Base-by-base conservation (phyloP, 2,888 invertebrate genomes). In the Antheraea assamensis region DNA sequence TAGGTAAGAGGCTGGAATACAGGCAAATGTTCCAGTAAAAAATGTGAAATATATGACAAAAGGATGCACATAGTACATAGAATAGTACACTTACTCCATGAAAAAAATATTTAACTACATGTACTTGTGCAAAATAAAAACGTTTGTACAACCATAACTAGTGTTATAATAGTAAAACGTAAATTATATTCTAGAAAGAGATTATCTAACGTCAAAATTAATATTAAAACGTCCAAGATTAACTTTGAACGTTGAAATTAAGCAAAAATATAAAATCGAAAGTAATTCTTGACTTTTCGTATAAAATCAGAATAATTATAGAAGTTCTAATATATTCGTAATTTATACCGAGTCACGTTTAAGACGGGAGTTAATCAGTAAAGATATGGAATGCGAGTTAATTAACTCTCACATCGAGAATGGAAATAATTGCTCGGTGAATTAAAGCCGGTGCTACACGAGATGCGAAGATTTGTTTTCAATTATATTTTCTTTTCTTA, bases 341-440 rank as follows among this genome's bases (percentile, higher is more conserved):
- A 82, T 81, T 77, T 78, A 80, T 83, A 79, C 80, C 73, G 76
- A 82, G 80, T 83, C 72, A 75, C 76, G 77, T 78, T 76, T 81
- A 85, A 88, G 85, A 85, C 81, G 77, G 42, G 78, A 81, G 81
- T 83, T 87, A 87, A 87, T 87, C 84, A 88, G 87, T 78, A 81
- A 84, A 86, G 86, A 87, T 87, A 85, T 87, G 87, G 85, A 85
- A 87, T 83, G 83, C 75, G 82, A 84, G 83, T 87, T 89, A 89
- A 90, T 89, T 89, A 89, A 88, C 83, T 84, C 84, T 77, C 79
- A 79, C 80, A 84, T 82, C 81, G 81, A 82, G 81, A 83, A 85
- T 83, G 85, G 83, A 84, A 87, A 87, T 89, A 85, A 88, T 88
- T 85, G 83, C 82, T 82, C 78, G 73, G 76, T 76, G 72, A 74